These are phyloP conservation scores for Coturnix japonica DNA, from an alignment of 2,113 vertebrate genomes.

Conservation along the genomic window DNA sequence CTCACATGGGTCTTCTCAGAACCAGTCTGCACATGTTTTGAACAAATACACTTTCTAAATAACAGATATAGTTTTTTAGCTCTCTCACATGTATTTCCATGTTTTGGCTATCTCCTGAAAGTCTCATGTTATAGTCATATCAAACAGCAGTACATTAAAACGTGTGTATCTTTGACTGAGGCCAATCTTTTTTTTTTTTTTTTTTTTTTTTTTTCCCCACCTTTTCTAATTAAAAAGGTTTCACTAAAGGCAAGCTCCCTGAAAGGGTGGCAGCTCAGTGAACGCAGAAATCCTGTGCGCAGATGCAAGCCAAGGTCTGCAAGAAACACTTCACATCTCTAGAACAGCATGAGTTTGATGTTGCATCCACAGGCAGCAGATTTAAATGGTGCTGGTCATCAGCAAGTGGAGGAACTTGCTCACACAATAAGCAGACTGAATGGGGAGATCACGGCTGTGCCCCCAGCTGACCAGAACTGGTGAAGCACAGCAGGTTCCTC, in stretches of 20 bases:
- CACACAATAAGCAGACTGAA: background rate
- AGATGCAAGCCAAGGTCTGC: background rate
- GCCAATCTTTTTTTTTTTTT: background rate
- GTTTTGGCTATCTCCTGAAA: background rate
- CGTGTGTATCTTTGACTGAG: fast-evolving
- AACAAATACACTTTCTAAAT: background rate
- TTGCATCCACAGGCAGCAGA: background rate
- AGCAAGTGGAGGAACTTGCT: background rate
- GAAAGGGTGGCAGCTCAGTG: background rate
- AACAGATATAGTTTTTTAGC: background rate
- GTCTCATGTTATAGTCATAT: background rate
- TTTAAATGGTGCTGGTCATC: background rate
- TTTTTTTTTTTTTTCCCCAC: no score
- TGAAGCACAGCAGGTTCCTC: background rate
- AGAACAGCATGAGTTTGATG: background rate
- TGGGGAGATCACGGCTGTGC: fast-evolving
- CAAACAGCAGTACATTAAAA: background rate
- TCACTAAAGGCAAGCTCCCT: background rate
- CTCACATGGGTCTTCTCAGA: background rate
- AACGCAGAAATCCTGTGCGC: background rate
- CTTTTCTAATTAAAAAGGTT: background rate
- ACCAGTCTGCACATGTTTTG: background rate
- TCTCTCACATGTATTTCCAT: background rate
- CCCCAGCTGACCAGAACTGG: background rate
- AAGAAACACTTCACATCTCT: background rate